Conservation (phyloP, 2,797 vertebrate genomes). For the Siniperca obscura region DNA sequence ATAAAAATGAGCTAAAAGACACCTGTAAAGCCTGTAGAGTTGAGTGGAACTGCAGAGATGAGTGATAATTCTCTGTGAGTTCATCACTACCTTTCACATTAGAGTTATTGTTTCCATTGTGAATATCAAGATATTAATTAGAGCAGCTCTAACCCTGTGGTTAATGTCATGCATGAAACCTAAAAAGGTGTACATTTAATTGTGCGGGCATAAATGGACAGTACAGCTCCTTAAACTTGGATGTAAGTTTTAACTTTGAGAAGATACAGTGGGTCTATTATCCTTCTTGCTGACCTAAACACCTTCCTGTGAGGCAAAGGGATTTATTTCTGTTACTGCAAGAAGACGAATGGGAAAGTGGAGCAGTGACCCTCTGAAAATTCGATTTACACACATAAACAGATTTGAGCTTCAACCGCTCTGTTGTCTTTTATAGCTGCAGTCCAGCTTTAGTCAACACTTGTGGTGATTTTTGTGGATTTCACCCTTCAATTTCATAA, state of each 20-base stretch:
- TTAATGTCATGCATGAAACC: neutral
- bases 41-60: neutral
- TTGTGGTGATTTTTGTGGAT: slow-evolving; percentile 22
- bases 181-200: neutral
- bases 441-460: slow-evolving; percentile 59
- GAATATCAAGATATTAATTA: neutral
- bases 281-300: neutral
- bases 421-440: slow-evolving; percentile 49
- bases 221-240: neutral
- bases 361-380: slow-evolving; percentile 38
- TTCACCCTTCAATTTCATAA: slow-evolving; percentile 33
- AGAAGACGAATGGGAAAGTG: neutral
- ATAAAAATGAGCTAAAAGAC: neutral
- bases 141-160: neutral
- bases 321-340: slow-evolving; percentile 35
- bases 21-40: neutral
- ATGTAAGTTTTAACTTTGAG: neutral
- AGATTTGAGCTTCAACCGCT: slow-evolving; percentile 40
- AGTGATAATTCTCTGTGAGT: neutral
- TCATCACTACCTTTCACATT: neutral
- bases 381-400: slow-evolving; percentile 51
- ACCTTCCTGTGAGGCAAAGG: slow-evolving; percentile 8
- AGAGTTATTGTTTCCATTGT: neutral
- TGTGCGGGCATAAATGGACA: neutral
- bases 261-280: slow-evolving; percentile 12